Conservation (phyloP, 2,888 invertebrate genomes). For the Epirrhoe alternata region DNA sequence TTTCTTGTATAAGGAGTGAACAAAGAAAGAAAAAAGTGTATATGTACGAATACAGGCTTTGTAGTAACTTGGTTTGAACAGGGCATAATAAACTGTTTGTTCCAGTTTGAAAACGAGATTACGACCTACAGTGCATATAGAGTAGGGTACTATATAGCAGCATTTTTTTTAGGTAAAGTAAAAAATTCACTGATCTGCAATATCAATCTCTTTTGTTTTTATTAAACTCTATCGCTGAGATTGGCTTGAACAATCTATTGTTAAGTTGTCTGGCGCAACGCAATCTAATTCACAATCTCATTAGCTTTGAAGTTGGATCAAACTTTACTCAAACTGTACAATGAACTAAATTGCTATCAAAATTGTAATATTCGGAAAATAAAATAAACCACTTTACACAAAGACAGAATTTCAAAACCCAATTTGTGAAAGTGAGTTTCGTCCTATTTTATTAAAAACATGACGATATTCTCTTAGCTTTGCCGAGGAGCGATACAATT, state of each 20-base stretch:
- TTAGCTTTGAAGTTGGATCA: background rate
- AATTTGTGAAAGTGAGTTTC: background rate
- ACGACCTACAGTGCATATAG: too few species aligned
- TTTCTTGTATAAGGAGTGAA: too few species aligned
- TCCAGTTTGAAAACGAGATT: too few species aligned
- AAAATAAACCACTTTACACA: background rate
- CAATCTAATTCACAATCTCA: background rate
- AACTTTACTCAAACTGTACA: background rate
- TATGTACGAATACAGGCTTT: too few species aligned
- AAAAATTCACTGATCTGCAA: too few species aligned
- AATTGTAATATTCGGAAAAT: background rate
- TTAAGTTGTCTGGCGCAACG: background rate
- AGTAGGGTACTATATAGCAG: too few species aligned
- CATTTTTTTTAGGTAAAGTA: too few species aligned
- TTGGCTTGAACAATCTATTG: background rate
- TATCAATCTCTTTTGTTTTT: background rate
- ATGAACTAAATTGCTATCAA: background rate
- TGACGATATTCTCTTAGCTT: background rate
- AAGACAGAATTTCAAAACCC: conserved; percentile 4
- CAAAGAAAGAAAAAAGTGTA: too few species aligned
- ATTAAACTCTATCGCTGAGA: background rate
- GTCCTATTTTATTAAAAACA: background rate
- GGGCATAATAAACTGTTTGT: too few species aligned
- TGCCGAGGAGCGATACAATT: background rate
- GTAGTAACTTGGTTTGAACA: too few species aligned